Evolutionary conservation across 1,140 invertebrate genomes (phyloP).

Genomic region (Mamestra configurata): DNA sequence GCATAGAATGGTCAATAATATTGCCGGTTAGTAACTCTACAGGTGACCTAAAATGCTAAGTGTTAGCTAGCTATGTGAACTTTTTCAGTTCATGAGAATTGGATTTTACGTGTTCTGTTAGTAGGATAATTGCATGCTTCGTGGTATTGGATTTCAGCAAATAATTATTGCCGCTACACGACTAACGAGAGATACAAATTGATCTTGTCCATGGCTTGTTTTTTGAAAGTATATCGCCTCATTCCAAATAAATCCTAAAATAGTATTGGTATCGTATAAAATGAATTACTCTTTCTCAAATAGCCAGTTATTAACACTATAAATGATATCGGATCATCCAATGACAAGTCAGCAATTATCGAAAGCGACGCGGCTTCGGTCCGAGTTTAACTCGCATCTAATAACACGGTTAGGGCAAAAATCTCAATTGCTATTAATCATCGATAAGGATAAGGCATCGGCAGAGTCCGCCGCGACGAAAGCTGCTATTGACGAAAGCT

Average conservation of each 20-base stretch:
- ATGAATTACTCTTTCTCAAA: slow-evolving; percentile 38
- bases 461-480: slow-evolving; percentile 70
- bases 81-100: slow-evolving; percentile 1
- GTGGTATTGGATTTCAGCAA: not conserved
- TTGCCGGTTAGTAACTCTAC: slow-evolving; percentile 20
- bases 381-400: slow-evolving; percentile 77
- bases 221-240: not conserved
- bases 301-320: slow-evolving; percentile 64
- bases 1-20: slow-evolving; percentile 60
- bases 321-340: slow-evolving; percentile 67
- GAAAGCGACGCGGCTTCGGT: slow-evolving; percentile 66
- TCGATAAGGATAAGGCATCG: slow-evolving; percentile 84
- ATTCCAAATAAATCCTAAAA: slow-evolving; percentile 3
- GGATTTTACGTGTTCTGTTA: not conserved
- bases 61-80: not conserved
- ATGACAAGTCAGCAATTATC: slow-evolving; percentile 76
- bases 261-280: not conserved
- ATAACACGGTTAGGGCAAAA: slow-evolving; percentile 82
- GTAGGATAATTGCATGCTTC: not conserved
- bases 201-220: not conserved
- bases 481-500: slow-evolving; percentile 87
- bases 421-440: slow-evolving; percentile 86
- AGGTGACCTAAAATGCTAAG: not conserved
- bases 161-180: not conserved
- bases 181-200: not conserved